phyloP scores from a whole-genome alignment of 53 echinoderm and acorn worm genomes.

The Temnopleurus reevesii region DNA sequence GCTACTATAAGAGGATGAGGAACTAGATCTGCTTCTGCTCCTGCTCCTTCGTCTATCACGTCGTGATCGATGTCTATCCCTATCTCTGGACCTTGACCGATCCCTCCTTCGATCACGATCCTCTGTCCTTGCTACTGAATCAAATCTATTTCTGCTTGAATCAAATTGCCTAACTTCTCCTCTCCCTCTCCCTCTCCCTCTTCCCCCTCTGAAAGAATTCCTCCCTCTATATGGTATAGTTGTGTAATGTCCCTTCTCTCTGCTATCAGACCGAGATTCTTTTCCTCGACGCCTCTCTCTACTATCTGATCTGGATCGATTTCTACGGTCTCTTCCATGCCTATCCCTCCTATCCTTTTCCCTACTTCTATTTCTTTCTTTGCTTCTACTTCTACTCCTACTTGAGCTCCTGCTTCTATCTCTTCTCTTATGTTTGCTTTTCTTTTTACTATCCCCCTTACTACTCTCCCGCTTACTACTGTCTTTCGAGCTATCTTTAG shows the following conservation, averaged over 20 bases:
- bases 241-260: not conserved
- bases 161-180: not conserved
- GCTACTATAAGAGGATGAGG: not conserved
- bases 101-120: not conserved
- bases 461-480: not conserved
- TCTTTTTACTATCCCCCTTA: not conserved
- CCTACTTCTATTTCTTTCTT: slow-evolving; percentile 25
- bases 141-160: not conserved
- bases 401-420: slow-evolving; percentile 32
- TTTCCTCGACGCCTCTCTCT: not conserved
- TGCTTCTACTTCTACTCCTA: slow-evolving; percentile 39
- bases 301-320: not conserved
- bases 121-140: too few species aligned
- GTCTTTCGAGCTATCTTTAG: not conserved
- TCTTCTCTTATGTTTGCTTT: not conserved
- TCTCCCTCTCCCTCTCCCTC: not conserved
- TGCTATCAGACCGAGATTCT: slow-evolving; percentile 32
- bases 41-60: not conserved
- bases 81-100: slow-evolving; percentile 37
- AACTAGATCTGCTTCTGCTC: slow-evolving; percentile 31
- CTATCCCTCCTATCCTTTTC: not conserved
- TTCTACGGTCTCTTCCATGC: slow-evolving; percentile 6
- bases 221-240: not conserved
- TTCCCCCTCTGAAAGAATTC: not conserved
- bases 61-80: not conserved